A percentile compares a stretch with the other conserved stretches of the same genome.
phyloP scores from a whole-genome alignment of 2,113 vertebrate genomes.

The Rhineura floridana region DNA sequence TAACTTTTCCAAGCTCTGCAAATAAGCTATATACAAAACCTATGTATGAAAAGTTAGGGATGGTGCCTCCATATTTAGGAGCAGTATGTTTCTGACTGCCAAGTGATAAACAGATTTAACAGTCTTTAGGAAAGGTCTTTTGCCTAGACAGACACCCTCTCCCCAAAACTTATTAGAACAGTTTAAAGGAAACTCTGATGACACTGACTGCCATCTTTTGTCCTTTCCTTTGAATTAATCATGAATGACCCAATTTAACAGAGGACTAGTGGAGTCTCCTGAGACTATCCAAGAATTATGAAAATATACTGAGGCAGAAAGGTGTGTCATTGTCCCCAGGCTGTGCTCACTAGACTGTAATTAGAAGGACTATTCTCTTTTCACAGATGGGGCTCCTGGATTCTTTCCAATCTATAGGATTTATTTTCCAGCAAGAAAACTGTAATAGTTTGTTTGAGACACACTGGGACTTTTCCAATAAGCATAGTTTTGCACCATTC shows the following conservation, averaged over 20 bases:
- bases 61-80: not conserved
- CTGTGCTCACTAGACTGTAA: slow-evolving; percentile 50
- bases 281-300: slow-evolving; percentile 59
- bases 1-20: too few relatives aligned
- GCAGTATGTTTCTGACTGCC: not conserved
- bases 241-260: slow-evolving; percentile 53
- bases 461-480: not conserved
- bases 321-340: slow-evolving; percentile 54
- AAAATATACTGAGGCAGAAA: slow-evolving; percentile 69
- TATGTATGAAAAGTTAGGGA: not conserved
- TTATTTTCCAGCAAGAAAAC: slow-evolving; percentile 36
- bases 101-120: not conserved
- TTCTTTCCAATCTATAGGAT: slow-evolving; percentile 61
- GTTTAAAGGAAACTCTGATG: slow-evolving; percentile 16
- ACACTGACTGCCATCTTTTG: slow-evolving; percentile 14
- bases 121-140: not conserved
- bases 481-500: not conserved
- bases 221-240: slow-evolving; percentile 44
- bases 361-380: slow-evolving; percentile 63
- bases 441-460: not conserved
- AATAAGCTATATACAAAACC: not conserved
- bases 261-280: slow-evolving; percentile 50
- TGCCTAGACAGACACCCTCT: not conserved
- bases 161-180: not conserved
- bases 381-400: slow-evolving; percentile 74